Evolutionary conservation across 1,140 invertebrate species (phyloP).

Genomic region (Pseudomyrmex pallidus): DNA sequence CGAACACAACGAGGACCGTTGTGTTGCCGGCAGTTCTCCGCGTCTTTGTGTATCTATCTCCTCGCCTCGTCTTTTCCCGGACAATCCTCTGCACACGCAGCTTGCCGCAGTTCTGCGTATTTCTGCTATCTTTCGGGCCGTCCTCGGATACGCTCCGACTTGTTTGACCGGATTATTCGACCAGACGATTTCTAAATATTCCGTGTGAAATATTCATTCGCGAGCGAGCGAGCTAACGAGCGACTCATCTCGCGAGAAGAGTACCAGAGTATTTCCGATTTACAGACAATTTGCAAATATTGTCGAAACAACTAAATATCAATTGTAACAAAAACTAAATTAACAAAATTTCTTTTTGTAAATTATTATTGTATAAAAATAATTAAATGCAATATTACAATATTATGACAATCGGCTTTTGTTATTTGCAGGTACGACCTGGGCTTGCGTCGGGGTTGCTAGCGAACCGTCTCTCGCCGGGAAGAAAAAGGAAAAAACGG

Average conservation of each 20-base stretch:
- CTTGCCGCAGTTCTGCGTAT: slow-evolving; percentile 80
- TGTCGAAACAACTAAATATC: no score
- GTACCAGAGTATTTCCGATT: neutral
- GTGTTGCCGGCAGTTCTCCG: slow-evolving; percentile 70
- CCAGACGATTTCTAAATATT: slow-evolving; percentile 69
- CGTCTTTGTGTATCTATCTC: slow-evolving; percentile 66
- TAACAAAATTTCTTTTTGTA: neutral
- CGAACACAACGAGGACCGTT: slow-evolving; percentile 75
- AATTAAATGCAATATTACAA: neutral
- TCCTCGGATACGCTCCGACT: slow-evolving; percentile 63
- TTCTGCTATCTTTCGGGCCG: slow-evolving; percentile 75
- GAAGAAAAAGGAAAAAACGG: slow-evolving; percentile 65
- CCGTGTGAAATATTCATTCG: slow-evolving; percentile 48
- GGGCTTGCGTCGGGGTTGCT: slow-evolving; percentile 83
- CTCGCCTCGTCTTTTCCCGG: slow-evolving; percentile 57
- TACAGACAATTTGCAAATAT: neutral
- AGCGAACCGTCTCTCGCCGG: slow-evolving; percentile 76
- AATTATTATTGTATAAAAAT: neutral
- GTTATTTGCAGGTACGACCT: slow-evolving; percentile 80
- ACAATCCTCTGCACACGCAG: slow-evolving; percentile 79
- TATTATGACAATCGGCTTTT: neutral
- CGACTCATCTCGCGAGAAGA: slow-evolving; percentile 2
- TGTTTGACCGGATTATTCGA: slow-evolving; percentile 80
- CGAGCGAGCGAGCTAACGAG: neutral
- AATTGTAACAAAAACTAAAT: neutral